Percentiles rank a stretch among this genome's conserved stretches.
These are phyloP conservation scores for Petrolisthes manimaculis DNA, from an alignment of 2,888 invertebrate genomes.

Conservation along the genomic window DNA sequence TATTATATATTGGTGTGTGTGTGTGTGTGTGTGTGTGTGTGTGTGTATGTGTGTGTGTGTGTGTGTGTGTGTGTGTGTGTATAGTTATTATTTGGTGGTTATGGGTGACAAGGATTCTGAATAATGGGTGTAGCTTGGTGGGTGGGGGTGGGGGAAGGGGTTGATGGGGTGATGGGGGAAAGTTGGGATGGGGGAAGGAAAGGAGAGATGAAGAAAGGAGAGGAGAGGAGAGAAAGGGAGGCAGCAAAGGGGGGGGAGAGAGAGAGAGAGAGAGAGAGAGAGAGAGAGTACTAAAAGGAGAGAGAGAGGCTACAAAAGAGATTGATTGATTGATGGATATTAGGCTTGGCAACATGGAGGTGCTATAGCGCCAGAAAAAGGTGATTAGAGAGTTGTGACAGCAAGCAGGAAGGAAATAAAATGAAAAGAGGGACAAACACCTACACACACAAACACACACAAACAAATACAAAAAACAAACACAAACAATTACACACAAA, in stretches of 20 bases:
- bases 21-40: too few relatives aligned
- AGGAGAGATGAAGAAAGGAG: not conserved
- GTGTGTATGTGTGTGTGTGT: too few relatives aligned
- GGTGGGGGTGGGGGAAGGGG: not conserved
- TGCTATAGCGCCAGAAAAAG: not conserved
- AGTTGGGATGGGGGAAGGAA: not conserved
- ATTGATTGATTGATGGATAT: not conserved
- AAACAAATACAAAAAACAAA: not conserved
- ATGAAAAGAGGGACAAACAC: too few relatives aligned
- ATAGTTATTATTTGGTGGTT: not conserved
- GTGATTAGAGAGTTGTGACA: too few relatives aligned
- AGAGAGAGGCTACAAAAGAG: not conserved
- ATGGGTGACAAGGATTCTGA: not conserved
- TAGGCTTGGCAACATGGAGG: too few relatives aligned
- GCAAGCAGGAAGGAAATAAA: too few relatives aligned
- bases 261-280: not conserved
- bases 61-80: not conserved
- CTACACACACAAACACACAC: too few relatives aligned
- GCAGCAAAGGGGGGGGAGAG: not conserved
- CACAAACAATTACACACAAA: not conserved
- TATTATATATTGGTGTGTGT: too few relatives aligned
- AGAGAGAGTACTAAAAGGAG: not conserved
- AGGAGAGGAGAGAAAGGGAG: not conserved
- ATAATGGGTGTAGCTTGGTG: not conserved
- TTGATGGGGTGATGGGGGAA: not conserved